Base-by-base conservation (phyloP, 2,113 vertebrate species). In the Rhipidura dahli region DNA sequence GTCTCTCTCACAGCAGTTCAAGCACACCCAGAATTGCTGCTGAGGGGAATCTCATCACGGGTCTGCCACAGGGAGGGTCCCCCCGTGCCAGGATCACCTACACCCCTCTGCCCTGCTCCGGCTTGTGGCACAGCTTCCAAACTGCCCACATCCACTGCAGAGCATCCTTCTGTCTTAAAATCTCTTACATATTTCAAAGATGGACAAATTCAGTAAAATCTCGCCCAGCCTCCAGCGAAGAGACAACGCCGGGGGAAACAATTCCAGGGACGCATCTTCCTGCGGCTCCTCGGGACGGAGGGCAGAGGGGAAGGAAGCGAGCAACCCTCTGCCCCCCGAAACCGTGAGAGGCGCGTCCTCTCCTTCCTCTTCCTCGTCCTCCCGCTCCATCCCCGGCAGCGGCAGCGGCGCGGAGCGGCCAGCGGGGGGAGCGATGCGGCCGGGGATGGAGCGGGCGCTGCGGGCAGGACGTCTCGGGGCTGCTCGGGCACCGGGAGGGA, bases 351-450 rank as follows among this genome's bases (percentile, higher is more conserved):
- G 11, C 4, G 2, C 17, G 3, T 27, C 16, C 35, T 42, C 39
- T 4, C 7, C 27, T 6, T 15, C 15, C 26, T 35, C 9, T 27
- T 71, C 15, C 68, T 69, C 5, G 27, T 69, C 19, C 56, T 18
- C 20, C 7, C 24, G 35, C 19, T 4, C 54, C 37, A 7, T 17
- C 14, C 47, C 27, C 2, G 24, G 20, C n/a, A 4, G 57, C 31
- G 33, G 89, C 79, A 89, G 78, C 54, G 39, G 69, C 87, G 64
- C 83, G 63, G 84, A 7, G 69, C 71, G 61, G 94, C 92, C 92
- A 68, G 83, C 17, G 70, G 86, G 92, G 89, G 95, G 95, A 88
- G 92, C 95, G 75, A 21, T 82, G 87, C 13, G 39, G 10, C 60
- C 45, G 53, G 70, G 66, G 54, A 95, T 39, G 71, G 85, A 88